Conservation (phyloP, 2,797 vertebrate species). For the Novumbra hubbsi region DNA sequence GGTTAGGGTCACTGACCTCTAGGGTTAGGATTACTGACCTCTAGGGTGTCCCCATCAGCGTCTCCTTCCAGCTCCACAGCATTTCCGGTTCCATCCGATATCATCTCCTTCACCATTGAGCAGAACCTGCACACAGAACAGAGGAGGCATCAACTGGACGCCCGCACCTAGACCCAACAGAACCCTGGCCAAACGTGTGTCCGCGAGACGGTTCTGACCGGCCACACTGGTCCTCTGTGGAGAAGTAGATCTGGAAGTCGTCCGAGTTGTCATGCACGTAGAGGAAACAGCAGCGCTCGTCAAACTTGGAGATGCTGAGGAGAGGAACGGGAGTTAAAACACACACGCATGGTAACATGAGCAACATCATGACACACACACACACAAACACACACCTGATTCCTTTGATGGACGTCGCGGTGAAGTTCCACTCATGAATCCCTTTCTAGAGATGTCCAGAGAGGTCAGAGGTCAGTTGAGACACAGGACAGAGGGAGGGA, state of each 20-base stretch:
- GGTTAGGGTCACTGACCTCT: no score
- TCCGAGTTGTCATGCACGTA: constrained; percentile 93
- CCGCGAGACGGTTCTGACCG: constrained; percentile 75
- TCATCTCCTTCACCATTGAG: constrained; percentile 91
- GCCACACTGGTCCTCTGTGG: constrained; percentile 88
- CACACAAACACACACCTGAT: constrained; percentile 79
- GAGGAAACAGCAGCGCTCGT: constrained; percentile 95
- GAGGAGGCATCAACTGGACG: neutral
- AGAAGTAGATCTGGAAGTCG: constrained; percentile 98
- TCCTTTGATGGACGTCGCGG: constrained; percentile 88
- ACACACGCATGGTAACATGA: neutral
- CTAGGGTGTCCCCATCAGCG: constrained; percentile 84
- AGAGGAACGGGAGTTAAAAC: neutral
- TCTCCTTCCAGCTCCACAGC: constrained; percentile 87
- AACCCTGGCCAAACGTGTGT: neutral
- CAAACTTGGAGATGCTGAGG: constrained; percentile 91
- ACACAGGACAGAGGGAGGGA: neutral
- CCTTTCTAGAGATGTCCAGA: constrained; percentile 77
- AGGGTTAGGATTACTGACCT: constrained; percentile 71
- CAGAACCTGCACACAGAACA: constrained; percentile 80
- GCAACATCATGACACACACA: neutral
- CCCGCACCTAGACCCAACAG: constrained; percentile 9
- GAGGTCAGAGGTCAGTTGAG: neutral
- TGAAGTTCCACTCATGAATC: constrained; percentile 96
- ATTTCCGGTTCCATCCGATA: constrained; percentile 80